Conservation (phyloP, 2,797 vertebrate species). For the Lerista edwardsae region DNA sequence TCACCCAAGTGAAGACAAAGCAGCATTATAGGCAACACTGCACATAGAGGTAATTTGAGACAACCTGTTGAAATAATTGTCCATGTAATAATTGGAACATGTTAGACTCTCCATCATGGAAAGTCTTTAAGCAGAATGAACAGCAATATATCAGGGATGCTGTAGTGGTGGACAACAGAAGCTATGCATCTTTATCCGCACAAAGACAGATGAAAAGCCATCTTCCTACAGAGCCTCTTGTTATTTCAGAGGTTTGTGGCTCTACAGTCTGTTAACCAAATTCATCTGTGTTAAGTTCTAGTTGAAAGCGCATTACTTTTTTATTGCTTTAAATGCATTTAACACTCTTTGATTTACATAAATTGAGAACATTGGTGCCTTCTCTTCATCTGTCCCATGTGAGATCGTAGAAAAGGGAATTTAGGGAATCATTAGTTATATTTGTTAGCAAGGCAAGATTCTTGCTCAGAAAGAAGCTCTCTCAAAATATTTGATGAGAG, state of each 20-base stretch:
- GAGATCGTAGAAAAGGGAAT: slow-evolving; percentile 8
- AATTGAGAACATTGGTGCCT: slow-evolving; percentile 5
- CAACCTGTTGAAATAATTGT: too few relatives aligned
- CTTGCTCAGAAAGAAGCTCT: background rate
- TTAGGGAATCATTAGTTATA: slow-evolving; percentile 38
- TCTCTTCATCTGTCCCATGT: slow-evolving; percentile 35
- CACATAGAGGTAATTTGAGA: too few relatives aligned
- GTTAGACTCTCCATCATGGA: too few relatives aligned
- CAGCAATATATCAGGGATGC: too few relatives aligned
- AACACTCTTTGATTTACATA: slow-evolving; percentile 35
- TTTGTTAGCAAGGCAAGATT: slow-evolving; percentile 11
- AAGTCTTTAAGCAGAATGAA: too few relatives aligned
- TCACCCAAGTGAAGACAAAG: background rate
- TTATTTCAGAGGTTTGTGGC: slow-evolving; percentile 20
- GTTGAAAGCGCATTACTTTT: slow-evolving; percentile 47
- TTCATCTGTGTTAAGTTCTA: slow-evolving; percentile 49
- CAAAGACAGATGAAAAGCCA: too few relatives aligned
- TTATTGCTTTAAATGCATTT: slow-evolving; percentile 42
- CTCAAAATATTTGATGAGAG: slow-evolving; percentile 12
- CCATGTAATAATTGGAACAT: too few relatives aligned
- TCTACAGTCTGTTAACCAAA: slow-evolving; percentile 50
- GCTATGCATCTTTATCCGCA: too few relatives aligned
- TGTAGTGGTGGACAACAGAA: too few relatives aligned
- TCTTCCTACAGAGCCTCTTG: too few relatives aligned
- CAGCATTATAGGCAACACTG: background rate